phyloP scores from a whole-genome alignment of 2,888 invertebrate genomes.

The Hymenopus coronatus region DNA sequence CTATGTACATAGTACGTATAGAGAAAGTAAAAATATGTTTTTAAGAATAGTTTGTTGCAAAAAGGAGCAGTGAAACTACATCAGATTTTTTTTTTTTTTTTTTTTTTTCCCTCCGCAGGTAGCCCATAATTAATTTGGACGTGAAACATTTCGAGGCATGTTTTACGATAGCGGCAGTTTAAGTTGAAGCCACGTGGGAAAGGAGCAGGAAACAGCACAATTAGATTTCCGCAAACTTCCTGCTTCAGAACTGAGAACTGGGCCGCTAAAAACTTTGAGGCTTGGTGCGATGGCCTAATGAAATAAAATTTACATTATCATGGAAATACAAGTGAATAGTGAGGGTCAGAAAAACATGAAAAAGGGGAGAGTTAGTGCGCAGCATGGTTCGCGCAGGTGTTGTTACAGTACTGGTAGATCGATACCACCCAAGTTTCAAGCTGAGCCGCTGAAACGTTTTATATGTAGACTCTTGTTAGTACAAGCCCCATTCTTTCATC shows the following conservation, averaged over 20 bases:
- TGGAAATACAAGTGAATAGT: not conserved
- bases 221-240: not conserved
- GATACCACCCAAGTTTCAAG: slow-evolving; percentile 16
- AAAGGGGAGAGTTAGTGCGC: not conserved
- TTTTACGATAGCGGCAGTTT: not conserved
- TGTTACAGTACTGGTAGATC: not conserved
- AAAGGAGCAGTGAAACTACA: no score
- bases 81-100: no score
- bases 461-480: slow-evolving; percentile 25
- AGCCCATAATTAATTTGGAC: no score
- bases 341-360: not conserved
- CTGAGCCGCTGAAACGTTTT: slow-evolving; percentile 31
- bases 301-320: not conserved
- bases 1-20: no score
- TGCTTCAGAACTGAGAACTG: not conserved
- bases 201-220: not conserved
- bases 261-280: not conserved
- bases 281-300: not conserved
- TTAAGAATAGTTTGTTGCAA: no score
- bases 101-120: no score
- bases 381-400: not conserved
- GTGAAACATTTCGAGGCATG: no score
- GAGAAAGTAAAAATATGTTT: no score
- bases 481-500: not conserved
- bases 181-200: not conserved